These are phyloP conservation scores for Heliconius himera DNA, from an alignment of 1,140 invertebrate species.

Conservation along the genomic window DNA sequence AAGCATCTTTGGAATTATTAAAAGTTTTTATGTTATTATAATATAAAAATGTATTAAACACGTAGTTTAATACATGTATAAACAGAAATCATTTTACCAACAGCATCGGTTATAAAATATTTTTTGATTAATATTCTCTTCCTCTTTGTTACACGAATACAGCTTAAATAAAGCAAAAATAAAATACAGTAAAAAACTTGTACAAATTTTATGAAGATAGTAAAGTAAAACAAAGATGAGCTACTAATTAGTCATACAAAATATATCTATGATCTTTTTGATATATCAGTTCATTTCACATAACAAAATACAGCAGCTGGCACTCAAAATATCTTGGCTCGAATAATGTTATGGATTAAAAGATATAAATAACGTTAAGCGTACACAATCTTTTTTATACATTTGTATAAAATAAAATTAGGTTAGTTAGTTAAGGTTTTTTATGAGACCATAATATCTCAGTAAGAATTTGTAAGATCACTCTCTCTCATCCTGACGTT, in stretches of 20 bases:
- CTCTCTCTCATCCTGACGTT: not conserved
- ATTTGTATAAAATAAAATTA: too few species aligned
- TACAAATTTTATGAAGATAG: not conserved
- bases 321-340: constrained; percentile 42
- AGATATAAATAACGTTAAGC: constrained; percentile 39
- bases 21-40: not conserved
- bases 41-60: not conserved
- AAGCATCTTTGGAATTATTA: not conserved
- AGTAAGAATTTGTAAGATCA: too few species aligned
- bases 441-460: too few species aligned
- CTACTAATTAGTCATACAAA: not conserved
- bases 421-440: too few species aligned
- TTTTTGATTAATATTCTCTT: too few species aligned
- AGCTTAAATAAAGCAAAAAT: too few species aligned
- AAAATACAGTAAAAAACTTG: not conserved
- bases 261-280: not conserved
- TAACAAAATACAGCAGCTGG: constrained; percentile 27
- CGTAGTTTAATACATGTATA: not conserved
- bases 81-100: too few species aligned
- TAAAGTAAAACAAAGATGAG: not conserved
- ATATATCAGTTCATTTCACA: not conserved
- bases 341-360: constrained; percentile 33
- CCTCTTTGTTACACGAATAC: too few species aligned
- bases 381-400: constrained; percentile 6
- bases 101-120: too few species aligned